Base-by-base conservation (phyloP, 2,888 invertebrate genomes). In the Sinhomidia bicolor region DNA sequence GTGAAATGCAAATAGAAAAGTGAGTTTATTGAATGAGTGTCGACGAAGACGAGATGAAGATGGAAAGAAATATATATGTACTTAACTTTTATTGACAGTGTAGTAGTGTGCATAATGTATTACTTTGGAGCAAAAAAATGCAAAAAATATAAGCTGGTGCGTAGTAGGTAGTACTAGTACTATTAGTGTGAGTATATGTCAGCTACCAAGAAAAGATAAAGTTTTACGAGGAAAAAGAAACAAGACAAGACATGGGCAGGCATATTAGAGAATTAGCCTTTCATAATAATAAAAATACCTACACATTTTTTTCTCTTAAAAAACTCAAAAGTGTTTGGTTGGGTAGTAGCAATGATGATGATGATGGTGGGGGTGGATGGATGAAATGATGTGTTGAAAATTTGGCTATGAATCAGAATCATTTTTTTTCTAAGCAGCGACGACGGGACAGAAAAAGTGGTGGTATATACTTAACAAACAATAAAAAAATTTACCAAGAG, bases 261-360 rank as follows among this genome's bases (percentile, higher is more conserved):
- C 29, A 65, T 65, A 23, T 60, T 60, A 60, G 60, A 62, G 29
- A 62, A 26, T 68, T 68, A n/a, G 20, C n/a, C 17, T 76, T 76
- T 26, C 71, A 76, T 76, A 76, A 76, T 76, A 76, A 76, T 47
- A 76, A 76, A 71, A 51, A 76, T 76, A 29, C 51, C 76, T 76
- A 51, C 51, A 17, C 36, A 20, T 17, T 68, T 68, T 68, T 36
- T 68, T n/a, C 68, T 47, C 71, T 14, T 12, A 1, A 1, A 32
- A n/a, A 14, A 17, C 3, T 20, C 6, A 29, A n/a, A 51, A 26
- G 32, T 10, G 36, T 44, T 44, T 80, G 9, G 26, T n/a, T 51
- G 36, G 36, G 3, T 36, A 3, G 36, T 36, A 7, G 36, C 7
- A 7, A 36, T 36, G 36, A 36, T 51, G 47, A 10, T 51, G 76